phyloP scores from a whole-genome alignment of 37 sponge, comb jelly and placozoan species.

The Diacarnus erythraeanus region DNA sequence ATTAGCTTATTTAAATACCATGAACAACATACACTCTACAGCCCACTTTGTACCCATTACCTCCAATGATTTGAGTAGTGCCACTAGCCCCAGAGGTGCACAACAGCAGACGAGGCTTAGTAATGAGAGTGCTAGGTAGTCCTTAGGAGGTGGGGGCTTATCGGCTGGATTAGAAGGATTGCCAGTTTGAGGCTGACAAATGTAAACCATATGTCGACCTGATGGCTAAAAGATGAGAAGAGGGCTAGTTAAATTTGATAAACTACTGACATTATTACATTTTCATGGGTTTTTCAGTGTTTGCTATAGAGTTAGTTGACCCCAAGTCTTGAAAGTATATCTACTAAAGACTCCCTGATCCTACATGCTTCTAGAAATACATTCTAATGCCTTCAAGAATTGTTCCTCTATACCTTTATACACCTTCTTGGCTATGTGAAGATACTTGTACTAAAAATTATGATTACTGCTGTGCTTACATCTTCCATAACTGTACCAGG shows the following conservation, averaged over 20 bases:
- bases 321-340: no score
- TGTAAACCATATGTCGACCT: constrained; percentile 55
- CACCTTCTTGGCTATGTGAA: no score
- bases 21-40: no score
- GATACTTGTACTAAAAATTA: no score
- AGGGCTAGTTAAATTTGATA: no score
- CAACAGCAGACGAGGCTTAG: constrained; percentile 36
- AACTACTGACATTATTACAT: no score
- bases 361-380: neutral
- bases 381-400: neutral
- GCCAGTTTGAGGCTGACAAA: constrained; percentile 1
- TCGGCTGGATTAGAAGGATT: neutral
- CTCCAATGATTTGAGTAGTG: constrained; percentile 42
- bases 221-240: no score
- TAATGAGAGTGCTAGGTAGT: constrained; percentile 27
- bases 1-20: no score
- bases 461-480: neutral
- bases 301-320: no score
- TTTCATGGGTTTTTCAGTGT: no score
- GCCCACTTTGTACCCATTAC: no score
- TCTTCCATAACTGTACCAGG: constrained; percentile 42
- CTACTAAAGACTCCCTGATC: neutral
- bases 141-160: constrained; percentile 23
- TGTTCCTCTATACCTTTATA: neutral
- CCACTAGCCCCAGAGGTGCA: constrained; percentile 35